phyloP scores from a whole-genome alignment of 2,113 vertebrate species.

The Pyrgilauda ruficollis region DNA sequence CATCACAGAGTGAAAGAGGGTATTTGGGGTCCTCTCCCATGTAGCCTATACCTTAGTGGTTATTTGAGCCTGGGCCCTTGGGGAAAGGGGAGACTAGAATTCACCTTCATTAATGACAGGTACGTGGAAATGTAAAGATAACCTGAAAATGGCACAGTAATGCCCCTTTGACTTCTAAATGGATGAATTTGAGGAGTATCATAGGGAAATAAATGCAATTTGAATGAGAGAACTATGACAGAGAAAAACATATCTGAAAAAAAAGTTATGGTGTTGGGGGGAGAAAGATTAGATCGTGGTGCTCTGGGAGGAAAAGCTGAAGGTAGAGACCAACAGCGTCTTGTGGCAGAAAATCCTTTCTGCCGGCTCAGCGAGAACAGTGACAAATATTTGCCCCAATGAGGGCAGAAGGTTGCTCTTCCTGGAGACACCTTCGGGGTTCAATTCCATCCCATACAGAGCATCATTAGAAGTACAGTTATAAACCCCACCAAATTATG shows the following conservation, averaged over 20 bases:
- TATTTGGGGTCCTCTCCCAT: background rate
- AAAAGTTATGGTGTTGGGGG: background rate
- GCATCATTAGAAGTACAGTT: background rate
- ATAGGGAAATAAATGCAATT: background rate
- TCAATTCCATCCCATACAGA: background rate
- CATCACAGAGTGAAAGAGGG: background rate
- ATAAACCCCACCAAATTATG: background rate
- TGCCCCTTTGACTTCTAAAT: background rate
- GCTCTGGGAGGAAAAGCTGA: accelerated
- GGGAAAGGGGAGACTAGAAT: background rate
- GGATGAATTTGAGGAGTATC: background rate
- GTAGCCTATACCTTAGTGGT: background rate
- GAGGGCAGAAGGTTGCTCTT: background rate
- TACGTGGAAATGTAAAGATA: background rate
- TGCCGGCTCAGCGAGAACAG: background rate
- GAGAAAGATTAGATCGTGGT: background rate
- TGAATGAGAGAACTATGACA: background rate
- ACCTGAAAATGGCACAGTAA: background rate
- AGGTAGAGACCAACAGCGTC: background rate
- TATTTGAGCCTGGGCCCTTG: background rate
- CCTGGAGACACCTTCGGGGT: background rate
- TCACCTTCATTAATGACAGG: background rate
- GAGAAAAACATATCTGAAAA: background rate
- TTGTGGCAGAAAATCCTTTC: background rate
- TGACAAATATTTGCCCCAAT: background rate